Evolutionary conservation across 2,888 invertebrate genomes (phyloP), one percentile per base, ranked within the genome.

Genomic region (Cylindroiulus punctatus): DNA sequence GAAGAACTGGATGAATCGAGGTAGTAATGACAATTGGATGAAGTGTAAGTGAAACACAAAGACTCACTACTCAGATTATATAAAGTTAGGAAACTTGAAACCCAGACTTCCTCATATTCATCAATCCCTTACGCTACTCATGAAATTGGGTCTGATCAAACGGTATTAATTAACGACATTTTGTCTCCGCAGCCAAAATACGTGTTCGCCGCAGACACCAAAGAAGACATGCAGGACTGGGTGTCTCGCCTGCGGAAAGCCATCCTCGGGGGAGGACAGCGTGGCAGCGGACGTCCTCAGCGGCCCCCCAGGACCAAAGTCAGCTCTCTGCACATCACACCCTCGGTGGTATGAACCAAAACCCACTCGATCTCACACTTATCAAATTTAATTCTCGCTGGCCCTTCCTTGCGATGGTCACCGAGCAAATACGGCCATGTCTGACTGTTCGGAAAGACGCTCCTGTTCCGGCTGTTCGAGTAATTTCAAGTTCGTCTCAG

Each of bases 151-250:
- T n/a, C n/a, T n/a, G n/a, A n/a, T n/a, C 42, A 42, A 42, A 44
- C 14, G 44, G 8, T 12, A 76, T 3, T 76, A 30, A 76, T 26
- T 76, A 17, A 76, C 8, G 44, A n/a, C n/a, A 22, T 32, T 12
- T 83, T 32, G 19, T 85, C 47, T 65, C 17, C 32, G 17, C 42
- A 85, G 85, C n/a, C 40, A 7, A 76, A 44, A 26, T 85, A 85
- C 26, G 81, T 85, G 81, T 85, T 85, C 76, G 76, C 85, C 12
- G 81, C 85, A 10, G 85, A 85, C 32, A 81, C 30, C 8, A 44
- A 76, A 12, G 76, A 76, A 10, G 85, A 85, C 22, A 85, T 85
- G 85, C 42, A 81, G 44, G 85, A 85, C 7, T 85, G 85, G 85
- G 81, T 85, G 5, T 19, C 36, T 22, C 76, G 81, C 12, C n/a